These are phyloP conservation scores for Hirudo medicinalis DNA, from an alignment of 1,140 invertebrate genomes.

Conservation along the genomic window DNA sequence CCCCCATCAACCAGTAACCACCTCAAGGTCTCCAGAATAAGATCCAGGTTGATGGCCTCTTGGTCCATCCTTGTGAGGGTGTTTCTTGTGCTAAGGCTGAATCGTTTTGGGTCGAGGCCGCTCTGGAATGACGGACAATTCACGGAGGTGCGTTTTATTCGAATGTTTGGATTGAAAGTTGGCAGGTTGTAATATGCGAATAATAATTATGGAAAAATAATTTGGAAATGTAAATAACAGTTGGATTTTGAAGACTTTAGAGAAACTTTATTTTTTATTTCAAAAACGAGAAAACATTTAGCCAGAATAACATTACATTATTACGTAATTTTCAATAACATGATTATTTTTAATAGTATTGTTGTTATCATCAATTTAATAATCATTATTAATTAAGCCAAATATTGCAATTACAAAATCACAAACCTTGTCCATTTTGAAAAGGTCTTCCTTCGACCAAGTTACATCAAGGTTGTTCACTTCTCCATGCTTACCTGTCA, in stretches of 20 bases:
- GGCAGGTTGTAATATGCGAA: too few species aligned
- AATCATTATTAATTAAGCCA: not conserved
- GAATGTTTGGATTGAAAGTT: too few species aligned
- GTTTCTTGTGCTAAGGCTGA: conserved; percentile 33
- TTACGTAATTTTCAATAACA: too few species aligned
- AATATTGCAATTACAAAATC: not conserved
- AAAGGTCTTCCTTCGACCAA: conserved; percentile 35
- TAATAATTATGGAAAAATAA: not conserved
- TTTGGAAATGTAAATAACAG: too few species aligned
- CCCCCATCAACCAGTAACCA: conserved; percentile 23
- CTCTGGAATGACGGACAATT: conserved; percentile 27
- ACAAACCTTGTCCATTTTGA: conserved; percentile 29
- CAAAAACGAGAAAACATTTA: too few species aligned
- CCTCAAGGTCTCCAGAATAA: conserved; percentile 26
- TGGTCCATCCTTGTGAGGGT: conserved; percentile 32
- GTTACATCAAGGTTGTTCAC: conserved; percentile 27
- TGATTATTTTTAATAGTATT: not conserved
- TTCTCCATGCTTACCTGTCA: conserved; percentile 32
- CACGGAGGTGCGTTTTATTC: too few species aligned
- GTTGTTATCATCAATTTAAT: conserved; percentile 3
- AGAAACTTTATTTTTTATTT: too few species aligned
- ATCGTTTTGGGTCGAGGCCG: conserved; percentile 28
- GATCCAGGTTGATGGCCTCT: conserved; percentile 35
- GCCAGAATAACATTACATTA: too few species aligned
- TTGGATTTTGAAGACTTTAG: too few species aligned